Conservation (phyloP, 2,888 invertebrate species). For the Limnephilus rhombicus region DNA sequence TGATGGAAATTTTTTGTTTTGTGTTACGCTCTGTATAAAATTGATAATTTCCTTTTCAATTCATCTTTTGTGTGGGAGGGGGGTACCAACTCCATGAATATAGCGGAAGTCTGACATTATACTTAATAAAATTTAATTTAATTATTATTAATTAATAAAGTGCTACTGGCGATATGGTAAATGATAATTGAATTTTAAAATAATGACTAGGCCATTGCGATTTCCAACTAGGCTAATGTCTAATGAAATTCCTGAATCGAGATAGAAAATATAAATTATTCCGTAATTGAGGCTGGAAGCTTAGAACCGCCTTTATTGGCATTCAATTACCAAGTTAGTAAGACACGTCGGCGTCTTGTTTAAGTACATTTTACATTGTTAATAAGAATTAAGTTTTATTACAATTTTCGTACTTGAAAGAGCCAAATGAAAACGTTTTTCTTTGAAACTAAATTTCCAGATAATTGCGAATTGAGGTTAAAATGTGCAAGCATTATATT, state of each 20-base stretch:
- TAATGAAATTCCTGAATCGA: background rate
- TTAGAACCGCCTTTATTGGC: background rate
- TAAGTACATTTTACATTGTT: background rate
- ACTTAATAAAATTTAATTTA: background rate
- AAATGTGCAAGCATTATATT: too few species aligned
- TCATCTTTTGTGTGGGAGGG: too few species aligned
- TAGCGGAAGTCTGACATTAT: background rate
- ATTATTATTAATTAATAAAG: background rate
- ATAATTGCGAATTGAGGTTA: too few species aligned
- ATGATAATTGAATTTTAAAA: background rate
- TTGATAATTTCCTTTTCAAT: too few species aligned
- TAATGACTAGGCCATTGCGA: background rate
- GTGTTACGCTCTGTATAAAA: too few species aligned
- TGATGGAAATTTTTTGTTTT: too few species aligned
- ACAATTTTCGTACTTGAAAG: too few species aligned
- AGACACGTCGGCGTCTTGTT: background rate
- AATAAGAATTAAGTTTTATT: too few species aligned
- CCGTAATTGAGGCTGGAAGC: background rate
- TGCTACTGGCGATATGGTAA: background rate
- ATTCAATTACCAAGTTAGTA: background rate
- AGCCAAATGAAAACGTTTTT: too few species aligned
- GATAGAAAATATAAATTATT: background rate
- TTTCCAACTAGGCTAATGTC: background rate
- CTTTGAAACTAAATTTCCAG: too few species aligned
- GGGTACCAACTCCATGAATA: background rate